Percentiles rank a stretch among this genome's conserved stretches.
phyloP scores from a whole-genome alignment of 2,113 vertebrate species.

The Cygnus atratus region DNA sequence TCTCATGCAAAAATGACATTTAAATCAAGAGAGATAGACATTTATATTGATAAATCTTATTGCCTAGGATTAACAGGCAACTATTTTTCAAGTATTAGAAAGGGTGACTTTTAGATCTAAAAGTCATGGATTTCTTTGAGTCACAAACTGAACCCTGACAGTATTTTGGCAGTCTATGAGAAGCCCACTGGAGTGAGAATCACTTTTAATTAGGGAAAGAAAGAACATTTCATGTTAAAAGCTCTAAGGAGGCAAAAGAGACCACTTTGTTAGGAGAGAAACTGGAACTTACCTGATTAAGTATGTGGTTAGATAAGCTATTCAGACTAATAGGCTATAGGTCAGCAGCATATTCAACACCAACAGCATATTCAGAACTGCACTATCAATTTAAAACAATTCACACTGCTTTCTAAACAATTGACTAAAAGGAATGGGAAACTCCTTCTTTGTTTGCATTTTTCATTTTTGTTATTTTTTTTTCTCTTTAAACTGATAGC shows the following conservation, averaged over 20 bases:
- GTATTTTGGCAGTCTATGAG: background rate
- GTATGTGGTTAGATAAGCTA: background rate
- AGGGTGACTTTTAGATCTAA: background rate
- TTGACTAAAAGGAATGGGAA: background rate
- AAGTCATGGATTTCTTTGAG: background rate
- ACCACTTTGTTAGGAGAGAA: background rate
- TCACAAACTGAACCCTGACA: background rate
- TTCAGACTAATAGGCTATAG: background rate
- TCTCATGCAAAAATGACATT: constrained; percentile 56
- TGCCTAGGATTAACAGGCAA: background rate
- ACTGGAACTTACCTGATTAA: background rate
- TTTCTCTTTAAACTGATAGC: background rate
- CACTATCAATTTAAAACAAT: background rate
- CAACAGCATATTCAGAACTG: background rate
- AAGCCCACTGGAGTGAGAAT: background rate
- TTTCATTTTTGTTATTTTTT: background rate
- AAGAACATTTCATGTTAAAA: background rate
- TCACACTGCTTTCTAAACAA: background rate
- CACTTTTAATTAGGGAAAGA: background rate
- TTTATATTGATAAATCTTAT: background rate
- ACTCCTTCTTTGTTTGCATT: background rate
- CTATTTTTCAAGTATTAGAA: background rate
- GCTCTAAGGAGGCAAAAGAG: background rate
- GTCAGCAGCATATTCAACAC: background rate
- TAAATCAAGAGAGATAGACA: background rate